Base-by-base conservation (phyloP, 2,113 vertebrate species). In the Oreocharis arfaki region DNA sequence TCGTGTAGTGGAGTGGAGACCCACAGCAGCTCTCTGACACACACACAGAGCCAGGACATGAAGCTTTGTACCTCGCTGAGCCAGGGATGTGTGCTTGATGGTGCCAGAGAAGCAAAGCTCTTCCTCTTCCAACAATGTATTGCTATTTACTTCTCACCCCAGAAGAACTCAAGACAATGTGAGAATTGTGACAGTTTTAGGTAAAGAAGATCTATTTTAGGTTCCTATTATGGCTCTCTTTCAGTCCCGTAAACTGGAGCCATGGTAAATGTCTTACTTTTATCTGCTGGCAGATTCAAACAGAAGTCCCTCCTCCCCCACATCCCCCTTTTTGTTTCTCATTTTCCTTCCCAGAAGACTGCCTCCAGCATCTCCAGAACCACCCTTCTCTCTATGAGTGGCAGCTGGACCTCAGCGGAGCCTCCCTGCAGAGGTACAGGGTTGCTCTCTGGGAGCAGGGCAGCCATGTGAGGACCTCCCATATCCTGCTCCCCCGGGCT, bases 121-220 rank as follows among this genome's bases (percentile, higher is more conserved):
- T 69, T 61, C 37, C 16, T 76, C 61, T 84, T 56, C 39, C 61
- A 87, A 41, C 77, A 85, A 33, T 47, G 35, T 77, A 78, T 91
- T 55, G 47, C 46, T 91, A 69, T 94, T 96, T 92, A 95, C 80
- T 95, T 95, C 78, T 96, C 84, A 95, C 61, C 71, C 70, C 84
- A 94, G 61, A 87, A 84, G 61, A 79, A 82, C 49, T 67, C 84
- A 95, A 64, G 61, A 89, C 87, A 93, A 95, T 79, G 53, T 69
- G 63, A 89, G 67, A 89, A 64, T 17, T 90, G 77, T 95, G 86
- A 89, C 81, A 92, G 76, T 92, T 95, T 91, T 94, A 96, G 93
- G 87, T 86, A 87, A 94, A 78, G 53, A 80, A n/a, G 49, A 79
- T 84, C 73, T 93, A 96, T 96, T 96, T 77, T 80, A 27, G 44